phyloP scores from a whole-genome alignment of 2,888 invertebrate genomes.

The Leptinotarsa juncta region DNA sequence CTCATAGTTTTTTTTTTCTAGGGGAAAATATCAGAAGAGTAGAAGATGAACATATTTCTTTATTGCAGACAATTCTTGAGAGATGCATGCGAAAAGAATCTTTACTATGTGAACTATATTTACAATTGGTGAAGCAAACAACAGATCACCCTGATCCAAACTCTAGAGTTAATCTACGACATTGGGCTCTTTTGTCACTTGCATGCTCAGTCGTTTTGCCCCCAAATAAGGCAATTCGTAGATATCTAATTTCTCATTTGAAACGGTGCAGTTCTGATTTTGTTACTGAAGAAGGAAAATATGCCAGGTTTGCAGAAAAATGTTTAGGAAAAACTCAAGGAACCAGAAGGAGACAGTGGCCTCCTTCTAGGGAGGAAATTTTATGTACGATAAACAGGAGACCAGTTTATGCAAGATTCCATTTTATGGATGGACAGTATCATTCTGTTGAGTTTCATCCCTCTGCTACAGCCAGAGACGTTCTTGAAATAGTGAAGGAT shows the following conservation, averaged over 20 bases:
- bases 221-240: conserved; percentile 84
- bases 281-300: conserved; percentile 93
- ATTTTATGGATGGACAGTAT: conserved; percentile 94
- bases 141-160: conserved; percentile 92
- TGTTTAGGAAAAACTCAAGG: conserved; percentile 80
- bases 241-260: conserved; percentile 89
- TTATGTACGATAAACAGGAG: conserved; percentile 91
- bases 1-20: conserved; percentile 49
- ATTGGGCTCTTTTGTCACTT: conserved; percentile 90
- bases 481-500: conserved; percentile 86
- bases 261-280: conserved; percentile 89
- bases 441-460: conserved; percentile 96
- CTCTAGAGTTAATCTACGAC: conserved; percentile 86
- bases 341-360: conserved; percentile 84
- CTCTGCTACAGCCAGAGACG: conserved; percentile 90
- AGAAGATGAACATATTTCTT: conserved; percentile 88
- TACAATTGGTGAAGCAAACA: conserved; percentile 91
- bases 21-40: conserved; percentile 76
- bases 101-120: conserved; percentile 88
- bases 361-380: conserved; percentile 92
- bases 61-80: conserved; percentile 90
- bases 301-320: conserved; percentile 89
- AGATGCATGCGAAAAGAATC: conserved; percentile 91
- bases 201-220: conserved; percentile 87
- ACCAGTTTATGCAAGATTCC: conserved; percentile 90